Base-by-base conservation (phyloP, 2,113 vertebrate species). In the Microtus oregoni region DNA sequence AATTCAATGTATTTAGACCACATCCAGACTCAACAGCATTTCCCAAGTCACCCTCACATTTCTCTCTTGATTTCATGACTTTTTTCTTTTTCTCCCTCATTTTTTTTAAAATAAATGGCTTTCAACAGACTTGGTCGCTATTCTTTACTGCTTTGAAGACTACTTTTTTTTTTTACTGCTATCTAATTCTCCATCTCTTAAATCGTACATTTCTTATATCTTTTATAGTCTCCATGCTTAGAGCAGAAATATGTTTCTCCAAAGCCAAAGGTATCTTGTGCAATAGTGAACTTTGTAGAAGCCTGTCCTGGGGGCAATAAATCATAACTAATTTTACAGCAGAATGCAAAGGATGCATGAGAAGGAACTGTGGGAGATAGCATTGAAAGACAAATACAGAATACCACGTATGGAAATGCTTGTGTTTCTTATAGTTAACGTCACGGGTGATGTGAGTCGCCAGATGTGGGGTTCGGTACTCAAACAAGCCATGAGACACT, bases 241-340 rank as follows among this genome's bases (percentile, higher is more conserved):
- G 9, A 91, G 63, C 24, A 65, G 15, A 87, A 96, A 85, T 44
- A 20, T 0, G 70, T 85, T 70, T 79, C 72, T 72, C 10, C 28
- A 76, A 20, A 88, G 32, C 65, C 35, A 95, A 38, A 89, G 1
- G 14, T 85, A 11, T 17, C 30, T 92, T 93, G 61, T 38, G 44
- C 4, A 4, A 26, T 77, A 50, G 44, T 63, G 1, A 75, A 44
- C 41, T 91, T 73, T 15, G 47, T 94, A 75, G 86, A 92, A 96
- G 61, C 14, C 47, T 70, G 0, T 85, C 3, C 7, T 52, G 12
- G 20, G 70, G 20, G 70, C 30, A 83, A 9, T 52, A 96, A 89
- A 89, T 26, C 17, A 63, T 77, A 41, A 68, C 9, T 70, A 32
- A 77, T 82, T 97, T 97, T 52, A 89, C 70, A 73, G 77, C 13